Evolutionary conservation across 2,888 invertebrate species (phyloP).

Genomic region (Falcaria lacertinaria): DNA sequence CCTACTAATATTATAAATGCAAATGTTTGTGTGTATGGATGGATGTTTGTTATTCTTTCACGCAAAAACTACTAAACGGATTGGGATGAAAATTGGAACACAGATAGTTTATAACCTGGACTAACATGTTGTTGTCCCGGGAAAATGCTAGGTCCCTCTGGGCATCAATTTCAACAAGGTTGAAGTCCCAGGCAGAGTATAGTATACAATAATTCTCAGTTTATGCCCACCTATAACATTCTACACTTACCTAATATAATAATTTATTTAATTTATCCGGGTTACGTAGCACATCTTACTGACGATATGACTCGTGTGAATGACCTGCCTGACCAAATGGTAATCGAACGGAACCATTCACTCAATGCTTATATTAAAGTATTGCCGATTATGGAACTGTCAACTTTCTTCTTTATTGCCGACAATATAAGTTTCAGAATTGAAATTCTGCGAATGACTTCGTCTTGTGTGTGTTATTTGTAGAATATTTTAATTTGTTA

Average conservation of each 20-base stretch:
- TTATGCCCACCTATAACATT: not conserved
- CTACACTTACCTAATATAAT: not conserved
- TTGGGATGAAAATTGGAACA: too few relatives aligned
- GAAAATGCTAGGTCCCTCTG: too few relatives aligned
- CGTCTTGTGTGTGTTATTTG: not conserved
- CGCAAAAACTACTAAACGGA: too few relatives aligned
- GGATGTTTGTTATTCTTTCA: too few relatives aligned
- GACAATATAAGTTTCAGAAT: slow-evolving; percentile 21
- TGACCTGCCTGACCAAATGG: slow-evolving; percentile 46
- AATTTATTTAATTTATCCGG: not conserved
- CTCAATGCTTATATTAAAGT: slow-evolving; percentile 12
- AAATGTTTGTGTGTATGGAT: too few relatives aligned
- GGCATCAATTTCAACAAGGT: too few relatives aligned
- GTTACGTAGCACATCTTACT: slow-evolving; percentile 2
- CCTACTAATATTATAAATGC: too few relatives aligned
- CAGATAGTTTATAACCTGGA: too few relatives aligned
- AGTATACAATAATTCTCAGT: too few relatives aligned
- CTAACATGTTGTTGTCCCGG: too few relatives aligned
- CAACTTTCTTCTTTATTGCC: slow-evolving; percentile 48
- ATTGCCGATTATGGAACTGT: slow-evolving; percentile 29
- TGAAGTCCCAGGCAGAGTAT: too few relatives aligned
- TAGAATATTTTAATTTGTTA: not conserved
- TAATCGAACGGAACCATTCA: slow-evolving; percentile 20
- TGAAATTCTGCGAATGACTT: not conserved
- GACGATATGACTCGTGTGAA: slow-evolving; percentile 40